Conservation (phyloP, 2,888 invertebrate species). For the Diarsia brunnea region DNA sequence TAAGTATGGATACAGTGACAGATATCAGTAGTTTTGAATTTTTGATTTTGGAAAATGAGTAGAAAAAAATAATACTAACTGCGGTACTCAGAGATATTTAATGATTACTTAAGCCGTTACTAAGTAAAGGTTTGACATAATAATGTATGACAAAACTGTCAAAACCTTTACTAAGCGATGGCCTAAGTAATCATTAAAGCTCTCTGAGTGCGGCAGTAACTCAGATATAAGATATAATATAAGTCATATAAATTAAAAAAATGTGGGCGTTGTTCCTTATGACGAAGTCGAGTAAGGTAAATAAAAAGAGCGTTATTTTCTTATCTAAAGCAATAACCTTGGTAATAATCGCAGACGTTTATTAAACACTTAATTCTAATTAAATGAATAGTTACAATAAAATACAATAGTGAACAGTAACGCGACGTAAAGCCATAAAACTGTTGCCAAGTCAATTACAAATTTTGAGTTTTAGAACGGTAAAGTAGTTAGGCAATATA, state of each 20-base stretch:
- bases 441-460: slow-evolving; percentile 27
- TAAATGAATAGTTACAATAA: slow-evolving; percentile 21
- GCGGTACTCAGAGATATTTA: too few species aligned
- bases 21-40: not conserved
- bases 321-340: slow-evolving; percentile 9
- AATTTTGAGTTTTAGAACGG: slow-evolving; percentile 32
- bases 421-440: slow-evolving; percentile 28
- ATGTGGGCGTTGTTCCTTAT: not conserved
- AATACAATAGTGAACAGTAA: slow-evolving; percentile 24
- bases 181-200: too few species aligned
- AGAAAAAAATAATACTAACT: too few species aligned
- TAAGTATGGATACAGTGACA: not conserved
- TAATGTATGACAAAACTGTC: too few species aligned
- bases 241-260: not conserved
- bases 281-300: not conserved
- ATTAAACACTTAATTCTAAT: slow-evolving; percentile 24
- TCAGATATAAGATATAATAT: too few species aligned
- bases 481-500: slow-evolving; percentile 30
- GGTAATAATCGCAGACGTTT: slow-evolving; percentile 19
- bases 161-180: too few species aligned
- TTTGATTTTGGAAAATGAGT: not conserved
- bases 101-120: too few species aligned
- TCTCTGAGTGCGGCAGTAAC: too few species aligned
- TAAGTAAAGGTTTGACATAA: too few species aligned
- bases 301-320: not conserved